These are phyloP conservation scores for Hirtodrosophila duncani DNA, from an alignment of 2,888 invertebrate genomes.

Conservation along the genomic window DNA sequence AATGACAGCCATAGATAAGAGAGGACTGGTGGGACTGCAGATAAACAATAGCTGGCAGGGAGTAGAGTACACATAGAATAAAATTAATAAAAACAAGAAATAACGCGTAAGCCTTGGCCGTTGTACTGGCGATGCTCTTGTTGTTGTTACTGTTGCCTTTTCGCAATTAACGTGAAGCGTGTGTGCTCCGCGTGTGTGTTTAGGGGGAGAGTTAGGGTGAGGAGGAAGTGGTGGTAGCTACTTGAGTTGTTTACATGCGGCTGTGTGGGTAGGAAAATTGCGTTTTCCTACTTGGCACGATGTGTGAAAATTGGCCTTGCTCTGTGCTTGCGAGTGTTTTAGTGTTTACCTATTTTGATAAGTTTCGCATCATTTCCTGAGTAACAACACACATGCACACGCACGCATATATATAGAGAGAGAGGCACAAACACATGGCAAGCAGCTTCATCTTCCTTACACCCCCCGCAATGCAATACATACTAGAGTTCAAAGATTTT, in stretches of 20 bases:
- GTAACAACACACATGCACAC: slow-evolving; percentile 29
- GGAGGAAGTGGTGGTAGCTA: slow-evolving; percentile 8
- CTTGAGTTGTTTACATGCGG: slow-evolving; percentile 62
- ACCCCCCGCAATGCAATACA: slow-evolving; percentile 59
- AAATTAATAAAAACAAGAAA: slow-evolving; percentile 48
- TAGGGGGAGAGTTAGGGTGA: no score
- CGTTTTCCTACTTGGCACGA: slow-evolving; percentile 44
- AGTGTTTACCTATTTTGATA: slow-evolving; percentile 63
- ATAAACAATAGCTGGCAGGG: slow-evolving; percentile 54
- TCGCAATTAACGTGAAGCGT: slow-evolving; percentile 30
- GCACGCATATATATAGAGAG: background rate
- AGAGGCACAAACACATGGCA: slow-evolving; percentile 11
- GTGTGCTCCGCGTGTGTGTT: background rate
- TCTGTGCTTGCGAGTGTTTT: slow-evolving; percentile 14
- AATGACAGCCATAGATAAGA: slow-evolving; percentile 56
- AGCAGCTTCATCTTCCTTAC: slow-evolving; percentile 20
- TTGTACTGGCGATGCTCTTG: slow-evolving; percentile 12
- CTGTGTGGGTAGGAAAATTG: slow-evolving; percentile 49
- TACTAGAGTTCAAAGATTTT: slow-evolving; percentile 28
- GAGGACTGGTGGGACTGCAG: no score
- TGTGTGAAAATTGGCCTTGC: slow-evolving; percentile 62
- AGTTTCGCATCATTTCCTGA: slow-evolving; percentile 61
- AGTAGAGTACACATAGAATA: slow-evolving; percentile 17
- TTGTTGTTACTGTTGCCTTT: slow-evolving; percentile 19
- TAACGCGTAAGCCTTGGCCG: slow-evolving; percentile 30